Evolutionary conservation across 2,797 vertebrate species (phyloP).

Genomic region (Poecilia gillii): DNA sequence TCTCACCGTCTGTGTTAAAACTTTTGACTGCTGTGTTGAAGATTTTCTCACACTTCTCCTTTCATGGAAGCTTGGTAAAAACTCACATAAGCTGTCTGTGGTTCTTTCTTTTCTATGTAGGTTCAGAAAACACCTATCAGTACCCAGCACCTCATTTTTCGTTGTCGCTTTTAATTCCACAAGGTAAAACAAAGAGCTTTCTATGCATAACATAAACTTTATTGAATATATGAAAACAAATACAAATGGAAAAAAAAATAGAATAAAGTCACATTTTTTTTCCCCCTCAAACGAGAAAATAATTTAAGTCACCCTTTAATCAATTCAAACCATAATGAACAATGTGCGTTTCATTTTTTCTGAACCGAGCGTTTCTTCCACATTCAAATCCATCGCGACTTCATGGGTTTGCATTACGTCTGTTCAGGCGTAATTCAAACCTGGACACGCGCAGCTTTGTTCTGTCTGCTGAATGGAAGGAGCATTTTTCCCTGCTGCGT

Average conservation of each 20-base stretch:
- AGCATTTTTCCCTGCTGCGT: neutral
- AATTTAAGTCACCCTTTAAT: slow-evolving; percentile 39
- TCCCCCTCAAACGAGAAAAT: slow-evolving; percentile 30
- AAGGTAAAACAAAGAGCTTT: slow-evolving; percentile 6
- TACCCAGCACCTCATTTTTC: neutral
- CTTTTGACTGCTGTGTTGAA: no score
- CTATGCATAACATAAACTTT: slow-evolving; percentile 53
- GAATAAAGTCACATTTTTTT: slow-evolving; percentile 2
- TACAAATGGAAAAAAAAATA: slow-evolving; percentile 43
- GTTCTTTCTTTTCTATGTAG: no score
- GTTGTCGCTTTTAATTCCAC: neutral
- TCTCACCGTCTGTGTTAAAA: no score
- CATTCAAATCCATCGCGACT: neutral
- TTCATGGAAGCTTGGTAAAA: no score
- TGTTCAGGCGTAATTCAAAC: neutral
- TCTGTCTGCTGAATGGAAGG: slow-evolving; percentile 2
- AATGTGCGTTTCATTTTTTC: neutral
- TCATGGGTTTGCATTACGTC: neutral
- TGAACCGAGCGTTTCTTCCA: neutral
- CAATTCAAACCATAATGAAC: slow-evolving; percentile 20
- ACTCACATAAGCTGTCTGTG: no score
- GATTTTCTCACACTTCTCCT: no score
- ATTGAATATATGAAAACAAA: slow-evolving; percentile 59
- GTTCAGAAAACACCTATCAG: no score
- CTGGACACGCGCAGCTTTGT: neutral